phyloP scores from a whole-genome alignment of 1,140 invertebrate genomes.

The Panagrolaimus sp. region DNA sequence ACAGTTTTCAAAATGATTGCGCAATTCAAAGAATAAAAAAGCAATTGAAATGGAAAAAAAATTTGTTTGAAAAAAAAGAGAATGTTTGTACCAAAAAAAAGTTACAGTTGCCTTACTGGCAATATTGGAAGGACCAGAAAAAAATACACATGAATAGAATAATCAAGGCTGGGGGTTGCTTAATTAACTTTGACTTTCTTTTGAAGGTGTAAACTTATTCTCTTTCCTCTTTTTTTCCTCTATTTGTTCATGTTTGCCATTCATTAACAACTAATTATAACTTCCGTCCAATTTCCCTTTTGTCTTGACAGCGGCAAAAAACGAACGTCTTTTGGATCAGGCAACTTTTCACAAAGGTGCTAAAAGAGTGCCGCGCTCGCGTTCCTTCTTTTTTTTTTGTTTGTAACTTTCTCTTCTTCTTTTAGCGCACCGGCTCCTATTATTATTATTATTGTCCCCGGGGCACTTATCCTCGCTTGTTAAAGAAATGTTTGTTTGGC shows the following conservation, averaged over 20 bases:
- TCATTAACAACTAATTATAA: constrained; percentile 13
- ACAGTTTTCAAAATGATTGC: no score
- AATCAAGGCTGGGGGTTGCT: not conserved
- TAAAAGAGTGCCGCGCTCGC: constrained; percentile 10
- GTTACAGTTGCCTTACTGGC: no score
- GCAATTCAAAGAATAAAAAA: no score
- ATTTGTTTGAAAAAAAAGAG: no score
- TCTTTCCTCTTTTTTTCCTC: not conserved
- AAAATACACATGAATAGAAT: no score
- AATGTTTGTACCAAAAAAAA: no score
- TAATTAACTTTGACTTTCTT: constrained; percentile 11
- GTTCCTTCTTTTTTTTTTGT: not conserved
- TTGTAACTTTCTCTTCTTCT: constrained; percentile 11
- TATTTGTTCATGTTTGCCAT: constrained; percentile 1
- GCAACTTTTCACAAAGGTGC: not conserved
- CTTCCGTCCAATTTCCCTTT: constrained; percentile 7
- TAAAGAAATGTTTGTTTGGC: constrained; percentile 6
- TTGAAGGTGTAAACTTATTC: constrained; percentile 2
- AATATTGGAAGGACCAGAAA: no score
- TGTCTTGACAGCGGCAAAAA: not conserved
- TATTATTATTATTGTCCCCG: constrained; percentile 1
- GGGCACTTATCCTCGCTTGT: constrained; percentile 1
- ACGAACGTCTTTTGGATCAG: constrained; percentile 1
- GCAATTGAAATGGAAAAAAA: no score
- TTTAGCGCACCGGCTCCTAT: constrained; percentile 2